A percentile compares a stretch with the other conserved stretches of the same genome.
phyloP scores from a whole-genome alignment of 2,113 vertebrate species.

The Excalfactoria chinensis region DNA sequence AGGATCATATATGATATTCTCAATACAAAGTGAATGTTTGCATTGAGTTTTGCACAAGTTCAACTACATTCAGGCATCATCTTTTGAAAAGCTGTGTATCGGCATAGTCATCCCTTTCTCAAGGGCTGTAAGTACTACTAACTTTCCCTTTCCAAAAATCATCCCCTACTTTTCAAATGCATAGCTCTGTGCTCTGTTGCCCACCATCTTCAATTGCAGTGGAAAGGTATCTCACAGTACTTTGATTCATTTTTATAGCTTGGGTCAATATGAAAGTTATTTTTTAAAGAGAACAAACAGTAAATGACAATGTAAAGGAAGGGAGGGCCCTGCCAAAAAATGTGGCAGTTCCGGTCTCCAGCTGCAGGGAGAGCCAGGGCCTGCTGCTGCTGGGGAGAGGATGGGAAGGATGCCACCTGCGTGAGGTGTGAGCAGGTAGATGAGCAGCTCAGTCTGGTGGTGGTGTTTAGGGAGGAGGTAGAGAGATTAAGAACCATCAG shows the following conservation, averaged over 20 bases:
- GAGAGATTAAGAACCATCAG: no score
- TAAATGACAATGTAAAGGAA: background rate
- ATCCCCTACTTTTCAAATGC: background rate
- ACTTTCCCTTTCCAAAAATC: background rate
- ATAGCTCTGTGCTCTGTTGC: background rate
- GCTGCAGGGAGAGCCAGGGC: no score
- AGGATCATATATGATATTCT: background rate
- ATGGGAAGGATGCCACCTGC: no score
- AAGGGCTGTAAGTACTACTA: background rate
- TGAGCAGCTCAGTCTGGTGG: no score
- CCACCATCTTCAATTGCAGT: background rate
- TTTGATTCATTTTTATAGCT: background rate
- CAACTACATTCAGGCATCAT: background rate
- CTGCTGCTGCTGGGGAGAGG: no score
- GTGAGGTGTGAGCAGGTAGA: no score
- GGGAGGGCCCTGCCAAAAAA: no score
- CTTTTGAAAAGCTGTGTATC: background rate
- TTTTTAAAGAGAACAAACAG: background rate
- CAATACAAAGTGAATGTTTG: fast-evolving
- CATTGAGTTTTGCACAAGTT: background rate
- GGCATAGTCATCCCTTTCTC: background rate
- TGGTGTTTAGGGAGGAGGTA: no score
- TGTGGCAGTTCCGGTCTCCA: no score
- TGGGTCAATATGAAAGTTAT: background rate
- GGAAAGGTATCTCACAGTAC: background rate